phyloP scores from a whole-genome alignment of 2,113 vertebrate genomes.

The Syngnathus scovelli region DNA sequence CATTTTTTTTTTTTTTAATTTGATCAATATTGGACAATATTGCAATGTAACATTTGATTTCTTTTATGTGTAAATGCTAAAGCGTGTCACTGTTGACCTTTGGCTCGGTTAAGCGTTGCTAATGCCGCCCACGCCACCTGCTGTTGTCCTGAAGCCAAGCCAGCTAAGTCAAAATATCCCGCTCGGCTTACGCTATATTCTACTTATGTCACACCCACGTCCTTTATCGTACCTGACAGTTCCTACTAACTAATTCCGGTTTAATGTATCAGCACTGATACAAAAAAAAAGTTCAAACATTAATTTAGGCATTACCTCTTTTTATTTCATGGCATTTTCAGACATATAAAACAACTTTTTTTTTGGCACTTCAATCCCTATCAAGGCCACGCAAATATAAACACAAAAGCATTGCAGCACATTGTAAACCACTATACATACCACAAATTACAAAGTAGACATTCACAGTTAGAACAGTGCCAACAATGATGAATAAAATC shows the following conservation, averaged over 20 bases:
- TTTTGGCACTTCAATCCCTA: conserved; percentile 46
- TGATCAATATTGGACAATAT: too few relatives aligned
- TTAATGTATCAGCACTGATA: too few relatives aligned
- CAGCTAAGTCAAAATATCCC: conserved; percentile 19
- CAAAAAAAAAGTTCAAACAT: neutral
- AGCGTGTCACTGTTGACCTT: conserved; percentile 39
- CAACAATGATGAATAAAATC: neutral
- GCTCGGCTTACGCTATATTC: conserved; percentile 28
- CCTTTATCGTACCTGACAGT: conserved; percentile 5
- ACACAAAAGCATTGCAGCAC: neutral
- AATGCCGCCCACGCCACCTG: conserved; percentile 63
- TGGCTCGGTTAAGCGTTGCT: conserved; percentile 57
- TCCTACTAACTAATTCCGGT: neutral
- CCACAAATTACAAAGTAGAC: conserved; percentile 1
- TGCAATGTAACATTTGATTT: too few relatives aligned
- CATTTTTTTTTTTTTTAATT: neutral
- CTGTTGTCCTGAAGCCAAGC: conserved; percentile 31
- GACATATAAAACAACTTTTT: conserved; percentile 27
- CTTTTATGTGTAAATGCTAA: too few relatives aligned
- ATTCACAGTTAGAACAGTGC: neutral
- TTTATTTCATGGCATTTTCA: conserved; percentile 46
- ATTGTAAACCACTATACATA: neutral
- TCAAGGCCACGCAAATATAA: conserved; percentile 46
- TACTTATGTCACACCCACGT: conserved; percentile 15
- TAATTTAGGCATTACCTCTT: conserved; percentile 5